A percentile compares a stretch with the other conserved stretches of the same genome.
These are phyloP conservation scores for Brassicogethes aeneus DNA, from an alignment of 2,888 invertebrate genomes.

Conservation along the genomic window DNA sequence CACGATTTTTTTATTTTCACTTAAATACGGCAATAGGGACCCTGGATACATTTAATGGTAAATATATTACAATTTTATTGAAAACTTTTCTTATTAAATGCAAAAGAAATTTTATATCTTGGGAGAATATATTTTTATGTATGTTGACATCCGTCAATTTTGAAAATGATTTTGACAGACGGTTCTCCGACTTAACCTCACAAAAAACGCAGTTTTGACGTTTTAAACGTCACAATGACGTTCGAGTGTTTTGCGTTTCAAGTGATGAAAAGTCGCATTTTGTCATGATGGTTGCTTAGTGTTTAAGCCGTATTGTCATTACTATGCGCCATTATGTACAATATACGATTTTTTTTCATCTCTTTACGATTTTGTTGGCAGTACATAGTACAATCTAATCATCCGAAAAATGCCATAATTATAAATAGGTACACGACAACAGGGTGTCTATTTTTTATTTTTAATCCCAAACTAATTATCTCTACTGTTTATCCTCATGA, in stretches of 20 bases:
- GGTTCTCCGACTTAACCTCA: no score
- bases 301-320: constrained; percentile 26
- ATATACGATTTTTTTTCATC: not conserved
- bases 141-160: no score
- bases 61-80: constrained; percentile 7
- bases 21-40: not conserved
- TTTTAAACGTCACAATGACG: no score
- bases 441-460: no score
- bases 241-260: no score
- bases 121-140: no score
- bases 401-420: not conserved
- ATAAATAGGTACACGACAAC: not conserved
- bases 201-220: no score
- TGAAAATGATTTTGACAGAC: no score
- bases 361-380: constrained; percentile 19
- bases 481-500: no score
- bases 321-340: constrained; percentile 20
- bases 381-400: constrained; percentile 20
- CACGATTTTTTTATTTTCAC: constrained; percentile 3
- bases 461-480: no score
- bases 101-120: not conserved
- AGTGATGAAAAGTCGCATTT: no score
- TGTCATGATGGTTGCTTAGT: not conserved
- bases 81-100: not conserved
- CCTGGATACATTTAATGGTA: constrained; percentile 10